A percentile compares a stretch with the other conserved stretches of the same genome.
Evolutionary conservation across 2,888 invertebrate genomes (phyloP).

Genomic region (Pemphredon lugubris): DNA sequence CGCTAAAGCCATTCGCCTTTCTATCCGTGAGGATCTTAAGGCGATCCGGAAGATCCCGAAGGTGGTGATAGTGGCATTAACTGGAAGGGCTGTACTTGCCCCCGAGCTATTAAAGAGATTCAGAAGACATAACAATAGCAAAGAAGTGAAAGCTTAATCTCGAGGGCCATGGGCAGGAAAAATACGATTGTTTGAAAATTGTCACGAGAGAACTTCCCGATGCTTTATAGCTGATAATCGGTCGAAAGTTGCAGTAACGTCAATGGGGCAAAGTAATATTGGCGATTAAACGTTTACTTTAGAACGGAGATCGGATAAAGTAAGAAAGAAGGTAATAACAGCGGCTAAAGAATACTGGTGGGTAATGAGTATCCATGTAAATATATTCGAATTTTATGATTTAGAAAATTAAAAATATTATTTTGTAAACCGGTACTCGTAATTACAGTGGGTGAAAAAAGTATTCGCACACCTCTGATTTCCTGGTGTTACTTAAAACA

Average conservation of each 20-base stretch:
- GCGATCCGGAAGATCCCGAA: conserved; percentile 16
- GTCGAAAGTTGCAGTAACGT: neutral
- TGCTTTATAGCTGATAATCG: neutral
- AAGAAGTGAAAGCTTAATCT: conserved; percentile 34
- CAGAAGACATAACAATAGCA: conserved; percentile 23
- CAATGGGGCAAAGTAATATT: no score
- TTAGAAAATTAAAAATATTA: no score
- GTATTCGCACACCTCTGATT: no score
- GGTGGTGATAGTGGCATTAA: conserved; percentile 33
- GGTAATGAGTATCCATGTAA: no score
- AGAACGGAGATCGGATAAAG: no score
- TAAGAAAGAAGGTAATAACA: no score
- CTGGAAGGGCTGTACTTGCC: conserved; percentile 9
- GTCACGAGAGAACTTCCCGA: neutral
- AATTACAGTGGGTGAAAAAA: no score
- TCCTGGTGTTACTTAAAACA: no score
- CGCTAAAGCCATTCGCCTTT: conserved; percentile 14
- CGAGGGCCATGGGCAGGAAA: neutral
- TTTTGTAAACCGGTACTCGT: no score
- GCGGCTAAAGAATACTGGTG: no score
- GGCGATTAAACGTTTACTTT: no score
- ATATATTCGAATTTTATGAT: no score
- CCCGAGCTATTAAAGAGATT: conserved; percentile 31
- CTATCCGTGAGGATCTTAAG: conserved; percentile 31
- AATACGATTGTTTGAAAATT: conserved; percentile 4